phyloP scores from a whole-genome alignment of 2,888 invertebrate genomes.

The Morpho helenor region DNA sequence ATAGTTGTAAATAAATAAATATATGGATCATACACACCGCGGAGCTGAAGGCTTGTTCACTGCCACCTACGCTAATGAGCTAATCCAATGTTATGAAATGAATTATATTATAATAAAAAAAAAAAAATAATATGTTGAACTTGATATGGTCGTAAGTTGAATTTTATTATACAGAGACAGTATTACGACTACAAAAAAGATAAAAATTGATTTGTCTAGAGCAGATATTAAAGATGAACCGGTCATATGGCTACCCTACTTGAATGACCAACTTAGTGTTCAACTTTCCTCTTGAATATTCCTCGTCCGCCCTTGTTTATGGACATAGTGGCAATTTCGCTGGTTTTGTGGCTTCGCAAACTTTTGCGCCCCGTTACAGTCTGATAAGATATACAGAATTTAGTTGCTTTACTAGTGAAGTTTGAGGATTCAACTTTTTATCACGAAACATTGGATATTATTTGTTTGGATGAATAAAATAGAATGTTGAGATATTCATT shows the following conservation, averaged over 20 bases:
- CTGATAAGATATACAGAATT: slow-evolving; percentile 56
- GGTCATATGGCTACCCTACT: slow-evolving; percentile 3
- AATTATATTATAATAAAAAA: no score
- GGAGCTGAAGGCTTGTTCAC: no score
- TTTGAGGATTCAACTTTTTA: slow-evolving; percentile 25
- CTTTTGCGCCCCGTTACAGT: slow-evolving; percentile 58
- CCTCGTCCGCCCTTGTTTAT: slow-evolving; percentile 66
- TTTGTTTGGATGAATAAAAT: slow-evolving; percentile 12
- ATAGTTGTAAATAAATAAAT: no score
- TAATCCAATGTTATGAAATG: no score
- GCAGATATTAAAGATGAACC: slow-evolving; percentile 14
- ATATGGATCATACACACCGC: no score
- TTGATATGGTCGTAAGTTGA: no score
- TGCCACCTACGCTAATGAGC: no score
- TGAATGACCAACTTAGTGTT: slow-evolving; percentile 26
- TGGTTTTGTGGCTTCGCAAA: slow-evolving; percentile 61
- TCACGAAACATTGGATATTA: slow-evolving; percentile 17
- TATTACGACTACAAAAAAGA: no score
- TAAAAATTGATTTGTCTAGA: no score
- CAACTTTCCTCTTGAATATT: slow-evolving; percentile 76
- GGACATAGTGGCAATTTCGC: slow-evolving; percentile 49
- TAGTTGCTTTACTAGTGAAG: slow-evolving; percentile 26
- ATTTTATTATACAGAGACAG: no score
- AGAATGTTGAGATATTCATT: background rate
- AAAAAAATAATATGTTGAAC: no score